Evolutionary conservation across 2,888 invertebrate species (phyloP), one percentile per base, ranked within the genome.

Genomic region (Xestia sexstrigata): DNA sequence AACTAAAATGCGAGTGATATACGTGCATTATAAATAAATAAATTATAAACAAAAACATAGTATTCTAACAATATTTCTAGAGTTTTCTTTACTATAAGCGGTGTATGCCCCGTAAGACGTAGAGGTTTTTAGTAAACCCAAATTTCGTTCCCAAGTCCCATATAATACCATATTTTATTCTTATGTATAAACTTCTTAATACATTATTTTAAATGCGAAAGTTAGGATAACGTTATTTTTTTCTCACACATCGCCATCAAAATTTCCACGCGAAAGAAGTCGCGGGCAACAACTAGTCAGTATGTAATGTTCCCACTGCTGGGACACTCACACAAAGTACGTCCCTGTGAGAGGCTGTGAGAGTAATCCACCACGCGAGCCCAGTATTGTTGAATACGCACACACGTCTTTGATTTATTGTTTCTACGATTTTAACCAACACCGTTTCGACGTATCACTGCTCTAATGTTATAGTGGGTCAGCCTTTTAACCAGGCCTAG

Each of bases 21-120:
- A 42, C 39, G 4, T 74, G 45, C 58, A 72, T 20, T 58, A 47
- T 74, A 74, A 74, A 72, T 23, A 58, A 39, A n/a, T n/a, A n/a
- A n/a, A n/a, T n/a, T n/a, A n/a, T n/a, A n/a, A n/a, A n/a, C n/a
- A n/a, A 74, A 47, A 73, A 39, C 60, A 23, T 47, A 39, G 20
- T 8, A 15, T 15, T 70, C 26, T 35, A n/a, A 71, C n/a, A 45
- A 55, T 73, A 70, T 23, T 23, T 69, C 49, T 49, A 26, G 39
- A 15, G 7, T 60, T 30, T 5, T 55, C 49, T 49, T 23, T 23
- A 9, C 0, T 23, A 3, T 47, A 47, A 17, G 17, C 35, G 35
- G 35, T 35, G 3, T 42, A 42, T 42, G 42, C 9, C 42, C 11
- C 42, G 11, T 9, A 23, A 49, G 49, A 49, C 20, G 47, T 47